A percentile compares a stretch with the other conserved stretches of the same genome.
These are phyloP conservation scores for Drosophila lacertosa DNA, from an alignment of 1,140 invertebrate species.

Conservation along the genomic window DNA sequence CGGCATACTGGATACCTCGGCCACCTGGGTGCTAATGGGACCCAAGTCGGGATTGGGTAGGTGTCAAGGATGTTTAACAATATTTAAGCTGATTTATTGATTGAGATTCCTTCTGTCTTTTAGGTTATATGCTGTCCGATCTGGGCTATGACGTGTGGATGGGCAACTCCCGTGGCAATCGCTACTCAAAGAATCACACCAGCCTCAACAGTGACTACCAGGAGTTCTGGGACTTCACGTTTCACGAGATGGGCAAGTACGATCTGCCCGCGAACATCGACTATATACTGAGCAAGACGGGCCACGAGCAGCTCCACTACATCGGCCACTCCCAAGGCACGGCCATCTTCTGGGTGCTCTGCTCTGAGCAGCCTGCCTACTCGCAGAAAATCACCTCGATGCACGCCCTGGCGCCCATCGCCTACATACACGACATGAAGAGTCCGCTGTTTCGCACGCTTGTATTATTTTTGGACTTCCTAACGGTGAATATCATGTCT, in stretches of 20 bases:
- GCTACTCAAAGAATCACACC: slow-evolving; percentile 87
- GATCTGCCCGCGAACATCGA: slow-evolving; percentile 92
- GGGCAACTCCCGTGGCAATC: slow-evolving; percentile 89
- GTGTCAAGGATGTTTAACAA: neutral
- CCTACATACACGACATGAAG: slow-evolving; percentile 86
- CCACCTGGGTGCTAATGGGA: slow-evolving; percentile 89
- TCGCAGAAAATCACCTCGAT: slow-evolving; percentile 87
- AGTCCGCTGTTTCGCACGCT: slow-evolving; percentile 85
- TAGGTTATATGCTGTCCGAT: slow-evolving; percentile 84
- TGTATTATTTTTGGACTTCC: slow-evolving; percentile 64
- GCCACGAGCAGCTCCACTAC: slow-evolving; percentile 87
- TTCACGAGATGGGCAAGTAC: slow-evolving; percentile 91
- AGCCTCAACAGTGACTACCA: slow-evolving; percentile 86
- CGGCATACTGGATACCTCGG: slow-evolving; percentile 89
- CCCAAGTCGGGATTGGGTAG: slow-evolving; percentile 86
- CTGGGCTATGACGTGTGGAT: slow-evolving; percentile 91
- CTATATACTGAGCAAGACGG: slow-evolving; percentile 87
- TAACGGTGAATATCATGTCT: slow-evolving; percentile 60
- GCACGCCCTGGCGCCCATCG: slow-evolving; percentile 89
- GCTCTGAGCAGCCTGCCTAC: slow-evolving; percentile 87
- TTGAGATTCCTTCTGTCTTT: neutral
- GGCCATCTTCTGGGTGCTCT: slow-evolving; percentile 87
- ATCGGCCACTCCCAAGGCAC: slow-evolving; percentile 89
- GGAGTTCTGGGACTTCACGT: slow-evolving; percentile 91
- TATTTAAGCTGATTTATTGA: neutral